Conservation (phyloP, 2,797 vertebrate species). For the Leptoclinus maculatus region DNA sequence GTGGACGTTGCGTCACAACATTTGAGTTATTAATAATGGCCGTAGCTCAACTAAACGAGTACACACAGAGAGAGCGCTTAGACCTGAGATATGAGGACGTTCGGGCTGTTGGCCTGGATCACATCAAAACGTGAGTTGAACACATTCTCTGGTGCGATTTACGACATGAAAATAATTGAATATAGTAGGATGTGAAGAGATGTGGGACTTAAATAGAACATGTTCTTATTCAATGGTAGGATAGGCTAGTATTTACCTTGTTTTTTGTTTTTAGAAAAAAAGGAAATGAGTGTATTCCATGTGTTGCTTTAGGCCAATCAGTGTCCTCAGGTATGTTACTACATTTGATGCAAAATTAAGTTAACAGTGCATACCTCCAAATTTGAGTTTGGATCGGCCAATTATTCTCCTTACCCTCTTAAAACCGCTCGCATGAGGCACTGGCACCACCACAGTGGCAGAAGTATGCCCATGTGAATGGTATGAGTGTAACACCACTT, state of each 20-base stretch:
- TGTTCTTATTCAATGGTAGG: too few species aligned
- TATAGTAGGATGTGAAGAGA: not conserved
- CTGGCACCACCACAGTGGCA: not conserved
- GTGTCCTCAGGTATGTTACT: not conserved
- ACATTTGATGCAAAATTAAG: not conserved
- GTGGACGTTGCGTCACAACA: fast-evolving
- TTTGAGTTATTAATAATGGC: conserved; percentile 50
- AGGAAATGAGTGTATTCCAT: not conserved
- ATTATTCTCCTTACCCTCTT: not conserved
- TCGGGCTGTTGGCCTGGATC: conserved; percentile 64
- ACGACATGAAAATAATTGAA: not conserved
- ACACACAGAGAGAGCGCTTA: conserved; percentile 20
- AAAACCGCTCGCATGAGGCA: not conserved
- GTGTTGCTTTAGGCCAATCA: not conserved
- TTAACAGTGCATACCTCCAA: not conserved
- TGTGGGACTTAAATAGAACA: not conserved
- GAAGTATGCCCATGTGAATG: not conserved
- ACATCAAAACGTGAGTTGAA: conserved; percentile 76
- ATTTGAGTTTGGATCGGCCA: not conserved
- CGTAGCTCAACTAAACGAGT: conserved; percentile 64
- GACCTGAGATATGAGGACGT: conserved; percentile 60
- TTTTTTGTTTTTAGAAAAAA: not conserved
- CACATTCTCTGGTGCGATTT: not conserved
- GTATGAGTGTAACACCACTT: not conserved
- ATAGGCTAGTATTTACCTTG: not conserved